phyloP scores from a whole-genome alignment of 1,140 invertebrate species.

The Zaprionus capensis region DNA sequence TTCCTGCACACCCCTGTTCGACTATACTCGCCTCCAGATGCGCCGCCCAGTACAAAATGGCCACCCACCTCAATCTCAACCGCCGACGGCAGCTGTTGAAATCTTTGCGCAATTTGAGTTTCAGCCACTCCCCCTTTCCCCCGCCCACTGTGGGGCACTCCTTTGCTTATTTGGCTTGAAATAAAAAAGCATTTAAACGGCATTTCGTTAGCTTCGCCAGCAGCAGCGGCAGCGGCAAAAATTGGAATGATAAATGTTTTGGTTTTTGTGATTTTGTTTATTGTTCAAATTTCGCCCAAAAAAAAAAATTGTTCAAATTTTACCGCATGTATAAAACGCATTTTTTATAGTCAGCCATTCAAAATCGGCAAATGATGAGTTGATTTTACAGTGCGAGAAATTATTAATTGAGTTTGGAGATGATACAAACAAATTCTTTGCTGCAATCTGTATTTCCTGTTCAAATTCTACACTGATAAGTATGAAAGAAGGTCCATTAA shows the following conservation, averaged over 20 bases:
- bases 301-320: constrained; percentile 65
- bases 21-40: constrained; percentile 10
- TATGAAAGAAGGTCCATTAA: too few relatives aligned
- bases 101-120: constrained; percentile 71
- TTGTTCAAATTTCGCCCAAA: constrained; percentile 78
- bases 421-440: too few relatives aligned
- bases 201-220: constrained; percentile 51
- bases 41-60: constrained; percentile 68
- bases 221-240: constrained; percentile 25
- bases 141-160: constrained; percentile 47
- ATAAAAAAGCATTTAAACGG: constrained; percentile 81
- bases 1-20: neutral
- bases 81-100: constrained; percentile 66
- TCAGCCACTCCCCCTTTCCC: constrained; percentile 29
- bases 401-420: neutral
- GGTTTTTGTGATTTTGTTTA: constrained; percentile 83
- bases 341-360: constrained; percentile 68
- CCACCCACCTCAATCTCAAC: constrained; percentile 74
- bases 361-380: constrained; percentile 62
- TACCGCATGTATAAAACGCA: constrained; percentile 75
- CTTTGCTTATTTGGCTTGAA: constrained; percentile 79
- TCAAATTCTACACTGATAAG: too few relatives aligned
- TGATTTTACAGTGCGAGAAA: constrained; percentile 25
- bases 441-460: neutral
- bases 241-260: constrained; percentile 82